Evolutionary conservation across 2,113 vertebrate species (phyloP).

Genomic region (Columbina picui): DNA sequence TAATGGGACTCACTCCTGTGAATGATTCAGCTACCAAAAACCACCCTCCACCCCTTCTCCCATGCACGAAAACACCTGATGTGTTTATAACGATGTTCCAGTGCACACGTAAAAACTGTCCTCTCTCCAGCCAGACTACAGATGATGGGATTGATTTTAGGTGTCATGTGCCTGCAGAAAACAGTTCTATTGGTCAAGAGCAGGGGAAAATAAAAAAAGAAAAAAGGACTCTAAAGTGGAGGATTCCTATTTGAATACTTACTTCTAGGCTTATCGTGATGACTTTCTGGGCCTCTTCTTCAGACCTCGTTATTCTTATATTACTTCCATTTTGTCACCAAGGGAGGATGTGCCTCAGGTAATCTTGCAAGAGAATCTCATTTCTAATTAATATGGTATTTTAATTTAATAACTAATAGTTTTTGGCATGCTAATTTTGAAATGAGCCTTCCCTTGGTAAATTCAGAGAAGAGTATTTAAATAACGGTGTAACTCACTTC

Average conservation of each 20-base stretch:
- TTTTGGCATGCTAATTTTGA: slow-evolving; percentile 38
- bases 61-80: rapidly evolving
- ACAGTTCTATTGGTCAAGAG: neutral
- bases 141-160: neutral
- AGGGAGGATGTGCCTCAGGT: neutral
- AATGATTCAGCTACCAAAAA: neutral
- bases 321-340: neutral
- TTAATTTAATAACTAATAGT: slow-evolving; percentile 52
- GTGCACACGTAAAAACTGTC: rapidly evolving
- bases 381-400: slow-evolving; percentile 53
- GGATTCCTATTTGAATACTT: neutral
- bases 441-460: slow-evolving; percentile 48
- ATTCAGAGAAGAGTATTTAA: slow-evolving; percentile 44
- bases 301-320: neutral
- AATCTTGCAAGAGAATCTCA: slow-evolving; percentile 26
- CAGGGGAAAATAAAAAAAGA: neutral
- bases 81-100: neutral
- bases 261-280: neutral
- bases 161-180: neutral
- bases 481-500: neutral
- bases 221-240: neutral
- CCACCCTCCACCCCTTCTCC: neutral
- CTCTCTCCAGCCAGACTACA: neutral
- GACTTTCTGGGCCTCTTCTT: neutral
- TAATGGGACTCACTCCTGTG: neutral